Evolutionary conservation across 1,140 invertebrate species (phyloP).

Genomic region (Eriocheir sinensis): DNA sequence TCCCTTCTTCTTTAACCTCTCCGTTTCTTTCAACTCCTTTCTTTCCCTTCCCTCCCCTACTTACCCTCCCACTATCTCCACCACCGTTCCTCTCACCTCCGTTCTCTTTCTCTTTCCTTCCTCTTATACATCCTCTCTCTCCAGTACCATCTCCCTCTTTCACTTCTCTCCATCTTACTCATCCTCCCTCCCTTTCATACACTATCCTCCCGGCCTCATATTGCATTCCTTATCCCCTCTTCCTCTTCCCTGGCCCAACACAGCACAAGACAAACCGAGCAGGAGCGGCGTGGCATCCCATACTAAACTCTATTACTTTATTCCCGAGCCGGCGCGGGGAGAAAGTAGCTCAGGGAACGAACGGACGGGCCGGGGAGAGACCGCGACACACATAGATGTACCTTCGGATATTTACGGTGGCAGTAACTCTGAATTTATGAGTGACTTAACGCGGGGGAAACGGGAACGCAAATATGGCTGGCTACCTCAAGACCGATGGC

Average conservation of each 20-base stretch:
- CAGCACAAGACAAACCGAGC: background rate
- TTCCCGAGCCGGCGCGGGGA: background rate
- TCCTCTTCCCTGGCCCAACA: background rate
- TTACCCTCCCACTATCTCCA: too few relatives aligned
- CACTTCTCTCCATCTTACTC: background rate
- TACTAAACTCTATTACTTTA: constrained; percentile 8
- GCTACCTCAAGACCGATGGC: background rate
- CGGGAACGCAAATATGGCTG: background rate
- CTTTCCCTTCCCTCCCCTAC: too few relatives aligned
- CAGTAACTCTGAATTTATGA: background rate
- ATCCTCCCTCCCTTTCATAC: background rate
- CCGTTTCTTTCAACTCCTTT: too few relatives aligned
- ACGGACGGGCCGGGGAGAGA: background rate
- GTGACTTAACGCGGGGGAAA: background rate
- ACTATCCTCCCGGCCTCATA: background rate
- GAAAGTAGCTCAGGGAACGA: background rate
- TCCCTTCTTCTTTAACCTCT: too few relatives aligned
- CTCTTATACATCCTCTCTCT: background rate
- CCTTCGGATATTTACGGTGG: background rate
- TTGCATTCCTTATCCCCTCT: background rate
- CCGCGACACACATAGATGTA: background rate
- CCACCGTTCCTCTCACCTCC: too few relatives aligned
- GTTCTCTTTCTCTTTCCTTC: too few relatives aligned
- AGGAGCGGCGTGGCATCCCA: background rate
- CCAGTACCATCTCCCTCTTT: too few relatives aligned